phyloP scores from a whole-genome alignment of 2,888 invertebrate species.

The Campaea margaritaria region DNA sequence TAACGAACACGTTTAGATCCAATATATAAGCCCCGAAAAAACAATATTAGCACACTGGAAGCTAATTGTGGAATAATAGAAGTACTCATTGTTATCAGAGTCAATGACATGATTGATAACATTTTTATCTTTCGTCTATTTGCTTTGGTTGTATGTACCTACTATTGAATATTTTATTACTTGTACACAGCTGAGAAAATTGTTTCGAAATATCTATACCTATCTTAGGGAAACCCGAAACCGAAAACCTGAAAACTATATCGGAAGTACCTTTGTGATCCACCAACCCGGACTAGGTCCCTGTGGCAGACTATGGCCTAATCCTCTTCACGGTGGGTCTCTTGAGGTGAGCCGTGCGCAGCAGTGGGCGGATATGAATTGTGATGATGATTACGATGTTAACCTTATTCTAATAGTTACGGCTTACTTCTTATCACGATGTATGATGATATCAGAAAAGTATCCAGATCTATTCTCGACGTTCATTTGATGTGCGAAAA shows the following conservation, averaged over 20 bases:
- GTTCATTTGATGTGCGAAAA: conserved; percentile 85
- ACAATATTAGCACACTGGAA: conserved; percentile 56
- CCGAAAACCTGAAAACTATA: no score
- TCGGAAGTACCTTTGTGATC: no score
- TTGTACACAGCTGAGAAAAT: no score
- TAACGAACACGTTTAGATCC: conserved; percentile 28
- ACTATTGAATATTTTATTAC: no score
- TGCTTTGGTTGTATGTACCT: conserved; percentile 38
- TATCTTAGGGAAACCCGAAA: no score
- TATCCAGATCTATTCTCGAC: conserved; percentile 83
- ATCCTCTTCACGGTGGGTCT: no score
- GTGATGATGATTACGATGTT: no score
- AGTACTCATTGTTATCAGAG: conserved; percentile 53
- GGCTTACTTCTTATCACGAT: conserved; percentile 83
- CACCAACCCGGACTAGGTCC: no score
- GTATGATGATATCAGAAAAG: conserved; percentile 87
- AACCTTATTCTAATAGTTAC: conserved; percentile 59
- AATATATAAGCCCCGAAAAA: conserved; percentile 42
- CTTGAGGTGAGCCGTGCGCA: no score
- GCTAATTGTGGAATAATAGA: conserved; percentile 71
- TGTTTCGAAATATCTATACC: no score
- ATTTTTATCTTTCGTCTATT: conserved; percentile 70
- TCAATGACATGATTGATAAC: conserved; percentile 78
- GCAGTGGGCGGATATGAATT: no score
- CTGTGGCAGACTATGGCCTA: no score